Evolutionary conservation across 2,113 vertebrate genomes (phyloP).

Genomic region (Alligator sinensis): DNA sequence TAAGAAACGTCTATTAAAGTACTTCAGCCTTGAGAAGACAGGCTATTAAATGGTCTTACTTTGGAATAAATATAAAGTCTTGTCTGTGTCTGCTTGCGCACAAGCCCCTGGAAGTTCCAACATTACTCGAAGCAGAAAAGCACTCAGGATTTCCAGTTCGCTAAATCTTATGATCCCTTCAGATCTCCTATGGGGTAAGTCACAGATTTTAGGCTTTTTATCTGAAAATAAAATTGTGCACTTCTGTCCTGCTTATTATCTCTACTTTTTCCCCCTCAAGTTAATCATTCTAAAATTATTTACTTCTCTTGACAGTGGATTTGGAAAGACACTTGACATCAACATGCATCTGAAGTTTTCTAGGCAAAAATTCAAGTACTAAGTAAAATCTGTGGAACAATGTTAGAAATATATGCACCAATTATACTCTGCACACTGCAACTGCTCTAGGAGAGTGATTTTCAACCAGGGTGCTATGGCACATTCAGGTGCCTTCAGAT

Average conservation of each 20-base stretch:
- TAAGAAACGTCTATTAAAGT: conserved; percentile 3
- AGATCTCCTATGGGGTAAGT: neutral
- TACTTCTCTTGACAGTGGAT: conserved; percentile 34
- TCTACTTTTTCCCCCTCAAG: neutral
- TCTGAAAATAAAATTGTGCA: conserved; percentile 28
- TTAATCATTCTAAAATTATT: conserved; percentile 18
- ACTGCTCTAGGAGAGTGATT: neutral
- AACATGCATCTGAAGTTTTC: conserved; percentile 23
- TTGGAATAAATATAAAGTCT: conserved; percentile 1
- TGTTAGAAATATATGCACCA: neutral
- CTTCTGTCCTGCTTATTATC: conserved; percentile 18
- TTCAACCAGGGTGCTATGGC: no score
- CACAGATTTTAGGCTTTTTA: conserved; percentile 31
- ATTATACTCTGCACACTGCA: neutral
- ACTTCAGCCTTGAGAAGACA: neutral
- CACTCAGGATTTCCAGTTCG: neutral
- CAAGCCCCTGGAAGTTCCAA: neutral
- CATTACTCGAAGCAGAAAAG: neutral
- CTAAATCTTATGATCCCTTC: neutral
- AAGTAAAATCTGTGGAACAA: conserved; percentile 11
- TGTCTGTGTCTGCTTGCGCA: neutral
- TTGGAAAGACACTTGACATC: conserved; percentile 18
- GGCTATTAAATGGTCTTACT: neutral
- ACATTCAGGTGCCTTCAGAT: no score
- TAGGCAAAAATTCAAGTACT: conserved; percentile 19